These are phyloP conservation scores for Aproaerema taeniolella DNA, from an alignment of 2,888 invertebrate genomes.

Conservation along the genomic window DNA sequence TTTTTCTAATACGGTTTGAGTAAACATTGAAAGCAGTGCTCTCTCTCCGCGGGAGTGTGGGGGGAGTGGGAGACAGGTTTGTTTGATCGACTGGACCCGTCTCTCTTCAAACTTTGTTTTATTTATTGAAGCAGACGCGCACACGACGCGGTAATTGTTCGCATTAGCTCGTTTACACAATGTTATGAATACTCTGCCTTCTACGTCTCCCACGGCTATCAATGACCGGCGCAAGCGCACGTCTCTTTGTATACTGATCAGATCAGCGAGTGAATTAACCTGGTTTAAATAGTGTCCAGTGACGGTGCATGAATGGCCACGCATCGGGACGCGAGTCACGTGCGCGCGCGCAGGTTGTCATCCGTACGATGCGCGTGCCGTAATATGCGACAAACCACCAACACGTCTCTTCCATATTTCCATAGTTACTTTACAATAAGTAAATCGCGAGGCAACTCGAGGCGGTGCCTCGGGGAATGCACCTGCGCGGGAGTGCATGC, in stretches of 20 bases:
- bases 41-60: conserved; percentile 8
- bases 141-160: too few species aligned
- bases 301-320: conserved; percentile 2
- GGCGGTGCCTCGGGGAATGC: conserved; percentile 4
- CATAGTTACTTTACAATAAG: too few species aligned
- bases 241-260: too few species aligned
- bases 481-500: conserved; percentile 2
- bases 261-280: too few species aligned
- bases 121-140: too few species aligned
- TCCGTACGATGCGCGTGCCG: not conserved
- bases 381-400: not conserved
- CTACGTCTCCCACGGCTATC: too few species aligned
- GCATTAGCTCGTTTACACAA: too few species aligned
- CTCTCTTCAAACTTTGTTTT: not conserved
- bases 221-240: too few species aligned
- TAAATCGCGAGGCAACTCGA: not conserved
- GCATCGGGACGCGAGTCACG: conserved; percentile 5
- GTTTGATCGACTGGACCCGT: conserved; percentile 6
- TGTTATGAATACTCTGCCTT: too few species aligned
- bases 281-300: too few species aligned
- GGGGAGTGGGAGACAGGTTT: not conserved
- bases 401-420: not conserved
- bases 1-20: conserved; percentile 43
- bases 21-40: conserved; percentile 36
- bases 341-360: conserved; percentile 1